Evolutionary conservation across 2,113 vertebrate genomes (phyloP).

Genomic region (Tupaia tana): DNA sequence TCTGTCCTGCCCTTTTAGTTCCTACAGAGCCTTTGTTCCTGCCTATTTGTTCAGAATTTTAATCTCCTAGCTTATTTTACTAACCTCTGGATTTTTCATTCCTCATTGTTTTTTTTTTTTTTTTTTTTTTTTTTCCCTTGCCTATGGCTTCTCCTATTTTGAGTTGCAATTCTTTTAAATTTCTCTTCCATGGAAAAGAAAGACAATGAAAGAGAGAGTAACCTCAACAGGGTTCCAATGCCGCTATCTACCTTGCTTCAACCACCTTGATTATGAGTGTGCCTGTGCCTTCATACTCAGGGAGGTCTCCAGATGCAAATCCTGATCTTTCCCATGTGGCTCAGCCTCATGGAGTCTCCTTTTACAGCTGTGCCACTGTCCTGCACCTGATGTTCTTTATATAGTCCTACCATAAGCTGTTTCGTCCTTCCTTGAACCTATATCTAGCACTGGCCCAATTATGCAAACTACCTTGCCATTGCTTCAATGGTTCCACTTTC

Average conservation of each 20-base stretch:
- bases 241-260: too few species aligned
- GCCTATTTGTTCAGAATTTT: neutral
- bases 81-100: neutral
- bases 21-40: neutral
- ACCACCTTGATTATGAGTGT: too few species aligned
- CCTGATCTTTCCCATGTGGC: too few species aligned
- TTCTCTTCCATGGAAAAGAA: too few species aligned
- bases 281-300: too few species aligned
- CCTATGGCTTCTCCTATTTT: neutral
- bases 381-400: too few species aligned
- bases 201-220: too few species aligned
- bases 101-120: too few species aligned
- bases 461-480: neutral
- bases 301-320: too few species aligned
- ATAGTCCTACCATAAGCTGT: neutral
- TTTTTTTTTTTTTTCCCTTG: neutral
- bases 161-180: neutral
- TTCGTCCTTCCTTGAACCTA: neutral
- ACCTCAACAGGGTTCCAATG: too few species aligned
- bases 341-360: too few species aligned
- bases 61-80: neutral
- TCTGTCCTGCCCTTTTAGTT: neutral
- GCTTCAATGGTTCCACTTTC: neutral
- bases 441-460: neutral
- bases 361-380: too few species aligned